Evolutionary conservation across 2,113 vertebrate species (phyloP).

Genomic region (Heterochromis multidens): DNA sequence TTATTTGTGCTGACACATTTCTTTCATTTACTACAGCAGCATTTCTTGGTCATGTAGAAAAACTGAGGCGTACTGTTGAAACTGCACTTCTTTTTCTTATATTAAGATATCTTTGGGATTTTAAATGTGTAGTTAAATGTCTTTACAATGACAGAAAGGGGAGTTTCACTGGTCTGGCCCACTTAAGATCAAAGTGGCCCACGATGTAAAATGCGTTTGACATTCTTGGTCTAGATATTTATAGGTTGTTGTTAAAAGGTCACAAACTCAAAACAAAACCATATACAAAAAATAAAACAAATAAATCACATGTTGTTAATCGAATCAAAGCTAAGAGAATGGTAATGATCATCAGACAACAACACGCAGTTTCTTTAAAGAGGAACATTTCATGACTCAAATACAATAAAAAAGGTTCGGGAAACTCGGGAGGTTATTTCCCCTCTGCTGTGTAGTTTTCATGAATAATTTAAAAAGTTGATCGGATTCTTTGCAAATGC

Average conservation of each 20-base stretch:
- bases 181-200: not conserved
- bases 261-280: not conserved
- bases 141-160: not conserved
- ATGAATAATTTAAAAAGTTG: not conserved
- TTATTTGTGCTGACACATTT: not conserved
- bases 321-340: not conserved
- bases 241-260: not conserved
- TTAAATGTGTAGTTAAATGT: not conserved
- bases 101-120: not conserved
- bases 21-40: not conserved
- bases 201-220: not conserved
- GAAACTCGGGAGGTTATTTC: not conserved
- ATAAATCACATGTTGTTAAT: not conserved
- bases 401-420: not conserved
- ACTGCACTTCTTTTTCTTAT: too few relatives aligned
- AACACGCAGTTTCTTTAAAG: not conserved
- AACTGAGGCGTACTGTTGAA: too few relatives aligned
- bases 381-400: not conserved
- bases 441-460: not conserved
- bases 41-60: not conserved
- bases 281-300: not conserved
- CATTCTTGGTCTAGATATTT: not conserved
- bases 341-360: not conserved
- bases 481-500: not conserved
- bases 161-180: not conserved